Base-by-base conservation (phyloP, 2,797 vertebrate genomes). In the Sciurus vulgaris region DNA sequence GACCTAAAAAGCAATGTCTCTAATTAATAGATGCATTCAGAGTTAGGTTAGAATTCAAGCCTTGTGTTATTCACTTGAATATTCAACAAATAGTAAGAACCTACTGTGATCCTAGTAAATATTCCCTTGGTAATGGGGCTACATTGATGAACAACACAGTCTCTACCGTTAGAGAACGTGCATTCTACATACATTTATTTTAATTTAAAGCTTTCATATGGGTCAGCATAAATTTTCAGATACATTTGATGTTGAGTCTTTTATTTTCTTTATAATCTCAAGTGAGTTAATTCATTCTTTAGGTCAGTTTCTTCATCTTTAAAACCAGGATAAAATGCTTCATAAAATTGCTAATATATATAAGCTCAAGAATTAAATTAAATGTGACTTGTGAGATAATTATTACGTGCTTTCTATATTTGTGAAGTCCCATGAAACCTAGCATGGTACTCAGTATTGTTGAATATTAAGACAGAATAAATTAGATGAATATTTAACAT, bases 361-460 rank as follows among this genome's bases (percentile, higher is more conserved):
- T 61, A 61, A 26, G 59, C 24, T 61, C 9, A 65, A 67, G 11
- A 91, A 86, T 54, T 4, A 78, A 94, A 72, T 76, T 86, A 41
- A 91, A n/a, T 93, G 38, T 78, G 56, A 15, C 63, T 81, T 74
- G 3, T 94, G 38, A 85, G 28, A 47, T 76, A 79, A 77, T 33
- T 87, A 93, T 93, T 79, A 59, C 78, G 30, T 89, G 13, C 3
- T 93, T 91, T 93, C 1, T 89, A 0, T 96, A 38, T 95, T 86
- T 85, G 7, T 24, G 18, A 86, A 79, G 20, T 89, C 20, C 51
- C 73, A 0, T 69, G 17, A 51, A 67, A 79, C 24, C 24, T 59
- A 22, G 17, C 26, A 47, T 54, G 33, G 22, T 38, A 89, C 63
- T 83, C 54, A 33, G 7, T 65, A 38, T 91, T 79, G 14, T 87